A percentile compares a stretch with the other conserved stretches of the same genome.
These are phyloP conservation scores for Eilema griseolum DNA, from an alignment of 2,888 invertebrate genomes.

Conservation along the genomic window DNA sequence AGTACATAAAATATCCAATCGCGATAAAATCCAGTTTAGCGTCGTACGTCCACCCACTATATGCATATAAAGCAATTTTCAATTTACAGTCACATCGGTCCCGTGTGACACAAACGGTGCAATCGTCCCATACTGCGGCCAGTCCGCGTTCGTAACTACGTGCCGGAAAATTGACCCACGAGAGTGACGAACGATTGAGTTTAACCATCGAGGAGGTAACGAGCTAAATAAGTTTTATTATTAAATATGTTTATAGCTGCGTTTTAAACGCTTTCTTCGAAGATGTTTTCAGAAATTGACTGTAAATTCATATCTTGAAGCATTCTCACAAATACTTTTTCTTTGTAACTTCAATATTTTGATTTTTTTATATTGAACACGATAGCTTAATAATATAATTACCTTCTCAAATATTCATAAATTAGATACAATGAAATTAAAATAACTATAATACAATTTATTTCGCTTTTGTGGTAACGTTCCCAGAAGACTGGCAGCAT, in stretches of 20 bases:
- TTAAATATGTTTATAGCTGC: constrained; percentile 10
- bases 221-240: constrained; percentile 22
- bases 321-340: not conserved
- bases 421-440: no score
- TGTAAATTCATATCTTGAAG: not conserved
- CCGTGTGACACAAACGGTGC: constrained; percentile 40
- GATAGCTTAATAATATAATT: no score
- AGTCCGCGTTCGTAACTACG: constrained; percentile 32
- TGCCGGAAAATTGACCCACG: constrained; percentile 44
- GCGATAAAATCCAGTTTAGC: constrained; percentile 41
- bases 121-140: constrained; percentile 28
- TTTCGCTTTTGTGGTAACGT: no score
- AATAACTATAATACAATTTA: no score
- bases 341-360: no score
- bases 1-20: constrained; percentile 23
- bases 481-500: no score
- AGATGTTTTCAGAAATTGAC: not conserved
- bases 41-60: constrained; percentile 32
- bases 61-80: constrained; percentile 60
- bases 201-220: not conserved
- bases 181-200: constrained; percentile 5
- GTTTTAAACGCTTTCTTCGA: not conserved
- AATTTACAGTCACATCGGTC: constrained; percentile 50
- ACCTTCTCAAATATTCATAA: no score
- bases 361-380: no score